Evolutionary conservation across 2,888 invertebrate genomes (phyloP), one percentile per base, ranked within the genome.

Genomic region (Neoascia interrupta): DNA sequence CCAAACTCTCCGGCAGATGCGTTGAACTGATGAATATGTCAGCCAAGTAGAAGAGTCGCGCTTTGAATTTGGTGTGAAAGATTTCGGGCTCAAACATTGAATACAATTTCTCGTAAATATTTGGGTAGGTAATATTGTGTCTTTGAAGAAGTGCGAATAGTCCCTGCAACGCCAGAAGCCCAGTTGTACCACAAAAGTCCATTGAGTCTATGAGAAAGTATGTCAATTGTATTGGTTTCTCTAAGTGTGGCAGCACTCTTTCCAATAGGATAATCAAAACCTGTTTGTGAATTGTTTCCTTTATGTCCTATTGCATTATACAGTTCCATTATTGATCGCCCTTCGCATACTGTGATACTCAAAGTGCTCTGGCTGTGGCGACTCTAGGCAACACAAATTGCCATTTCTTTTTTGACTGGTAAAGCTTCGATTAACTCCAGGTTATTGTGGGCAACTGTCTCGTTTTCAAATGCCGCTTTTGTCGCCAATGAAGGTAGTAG

Each of bases 41-140:
- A 0, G 96, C 92, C 69, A 98, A 91, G 84, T 95, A 95, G 88
- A 98, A 94, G 66, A 99, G 93, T 41, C 97, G 91, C 0, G 95
- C 93, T 87, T 96, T 95, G 89, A 96, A 97, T 84, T 96, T 95
- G 8, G 95, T 96, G 84, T 95, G 94, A 88, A 98, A 96, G 84
- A 98, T 94, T 84, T 95, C 94, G 0, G 97, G 95, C 85, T 96
- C 94, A 85, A 97, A 95, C 93, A 99, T 94, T 15, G 94, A 94
- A 90, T 99, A 99, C n/a, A 99, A 91, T 84, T 98, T 97, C 83
- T 93, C 93, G 89, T 96, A 99, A 87, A 99, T 96, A 86, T 97
- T 95, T 0, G 98, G 98, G 89, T 97, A 98, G 84, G 97, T 95
- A 89, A 99, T 92, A 90, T 98, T 98, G 89, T 97, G 94, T 75